Evolutionary conservation across 2,113 vertebrate species (phyloP).

Genomic region (Dissostichus mawsoni): DNA sequence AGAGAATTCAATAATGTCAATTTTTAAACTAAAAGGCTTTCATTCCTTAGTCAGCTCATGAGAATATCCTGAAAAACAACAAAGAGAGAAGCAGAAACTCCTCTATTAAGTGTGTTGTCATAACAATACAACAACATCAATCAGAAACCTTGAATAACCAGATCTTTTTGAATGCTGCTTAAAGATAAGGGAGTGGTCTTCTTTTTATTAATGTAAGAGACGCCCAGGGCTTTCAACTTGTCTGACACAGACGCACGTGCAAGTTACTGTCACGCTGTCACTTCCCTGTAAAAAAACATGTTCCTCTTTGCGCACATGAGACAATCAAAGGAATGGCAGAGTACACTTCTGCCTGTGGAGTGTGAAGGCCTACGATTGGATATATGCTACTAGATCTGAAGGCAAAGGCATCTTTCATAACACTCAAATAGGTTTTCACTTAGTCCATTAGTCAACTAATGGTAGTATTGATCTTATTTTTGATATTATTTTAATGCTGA

Average conservation of each 20-base stretch:
- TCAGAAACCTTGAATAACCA: slow-evolving; percentile 54
- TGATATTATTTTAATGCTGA: no score
- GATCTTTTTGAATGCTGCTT: slow-evolving; percentile 43
- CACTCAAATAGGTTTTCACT: neutral
- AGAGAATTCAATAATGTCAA: neutral
- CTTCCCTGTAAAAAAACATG: slow-evolving; percentile 21
- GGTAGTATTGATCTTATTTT: no score
- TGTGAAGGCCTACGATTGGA: neutral
- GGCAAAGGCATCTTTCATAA: neutral
- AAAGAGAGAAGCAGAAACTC: slow-evolving; percentile 4
- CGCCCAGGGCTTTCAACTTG: slow-evolving; percentile 54
- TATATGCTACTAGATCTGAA: neutral
- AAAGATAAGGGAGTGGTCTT: slow-evolving; percentile 51
- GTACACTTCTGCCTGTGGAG: neutral
- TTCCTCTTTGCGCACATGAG: slow-evolving; percentile 19
- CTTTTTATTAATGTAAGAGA: slow-evolving; percentile 30
- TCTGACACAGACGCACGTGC: slow-evolving; percentile 41
- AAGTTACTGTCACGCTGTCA: slow-evolving; percentile 13
- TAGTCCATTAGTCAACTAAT: no score
- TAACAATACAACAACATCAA: neutral
- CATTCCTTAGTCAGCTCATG: neutral
- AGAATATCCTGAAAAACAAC: neutral
- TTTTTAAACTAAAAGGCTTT: neutral
- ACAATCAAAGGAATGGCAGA: neutral
- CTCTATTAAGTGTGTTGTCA: slow-evolving; percentile 11